These are phyloP conservation scores for Helicoverpa armigera DNA, from an alignment of 1,140 invertebrate genomes.

Conservation along the genomic window DNA sequence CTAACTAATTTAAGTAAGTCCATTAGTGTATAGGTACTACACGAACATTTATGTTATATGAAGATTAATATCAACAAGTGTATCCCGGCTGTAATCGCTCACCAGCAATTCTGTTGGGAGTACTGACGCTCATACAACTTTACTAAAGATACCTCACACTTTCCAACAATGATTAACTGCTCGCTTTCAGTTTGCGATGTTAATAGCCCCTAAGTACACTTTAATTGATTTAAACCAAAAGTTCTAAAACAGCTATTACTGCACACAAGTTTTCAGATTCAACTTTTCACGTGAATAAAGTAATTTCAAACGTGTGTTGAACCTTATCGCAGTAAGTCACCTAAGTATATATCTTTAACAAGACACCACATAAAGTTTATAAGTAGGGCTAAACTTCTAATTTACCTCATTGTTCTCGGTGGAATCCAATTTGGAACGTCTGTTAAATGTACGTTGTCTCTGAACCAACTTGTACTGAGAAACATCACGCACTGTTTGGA, in stretches of 20 bases:
- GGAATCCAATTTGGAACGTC: constrained; percentile 79
- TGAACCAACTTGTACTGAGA: constrained; percentile 58
- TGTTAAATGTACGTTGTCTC: constrained; percentile 55
- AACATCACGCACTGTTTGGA: constrained; percentile 69
- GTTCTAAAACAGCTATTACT: constrained; percentile 29
- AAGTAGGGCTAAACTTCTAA: constrained; percentile 1
- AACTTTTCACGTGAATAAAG: constrained; percentile 16
- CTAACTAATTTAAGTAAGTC: no score
- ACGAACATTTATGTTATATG: neutral
- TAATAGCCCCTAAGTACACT: constrained; percentile 41
- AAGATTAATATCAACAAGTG: constrained; percentile 56
- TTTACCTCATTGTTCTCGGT: constrained; percentile 74
- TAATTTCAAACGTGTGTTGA: neutral
- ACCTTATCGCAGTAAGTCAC: neutral
- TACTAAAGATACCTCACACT: constrained; percentile 27
- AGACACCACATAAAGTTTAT: neutral
- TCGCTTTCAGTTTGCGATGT: constrained; percentile 23
- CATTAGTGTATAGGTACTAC: neutral
- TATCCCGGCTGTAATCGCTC: constrained; percentile 45
- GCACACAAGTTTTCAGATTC: constrained; percentile 9
- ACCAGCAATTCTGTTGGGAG: constrained; percentile 32
- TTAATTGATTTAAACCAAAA: constrained; percentile 37
- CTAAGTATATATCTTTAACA: neutral
- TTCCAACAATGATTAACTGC: constrained; percentile 32
- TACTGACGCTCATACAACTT: constrained; percentile 53